Conservation (phyloP, 2,888 invertebrate species). For the Pterobdella sp. region DNA sequence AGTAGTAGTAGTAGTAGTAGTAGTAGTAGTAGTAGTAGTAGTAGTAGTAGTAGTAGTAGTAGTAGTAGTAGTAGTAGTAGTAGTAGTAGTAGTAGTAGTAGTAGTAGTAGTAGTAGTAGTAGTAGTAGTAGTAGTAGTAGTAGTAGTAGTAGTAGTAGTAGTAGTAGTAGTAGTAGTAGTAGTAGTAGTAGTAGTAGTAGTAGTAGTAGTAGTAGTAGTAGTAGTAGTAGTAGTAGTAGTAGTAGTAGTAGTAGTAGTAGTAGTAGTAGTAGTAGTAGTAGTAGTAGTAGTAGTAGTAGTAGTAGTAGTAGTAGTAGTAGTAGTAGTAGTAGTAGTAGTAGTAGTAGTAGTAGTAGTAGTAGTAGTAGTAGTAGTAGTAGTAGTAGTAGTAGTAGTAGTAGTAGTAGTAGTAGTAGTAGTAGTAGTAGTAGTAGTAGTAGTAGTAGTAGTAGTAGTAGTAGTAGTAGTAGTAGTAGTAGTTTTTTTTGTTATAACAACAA, state of each 20-base stretch:
- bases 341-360: constrained; percentile 3
- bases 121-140: background rate
- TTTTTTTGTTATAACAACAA: background rate
- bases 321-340: constrained; percentile 2
- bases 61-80: background rate
- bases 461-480: constrained; percentile 3
- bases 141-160: background rate
- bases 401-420: constrained; percentile 3
- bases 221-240: background rate
- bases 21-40: background rate
- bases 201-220: background rate
- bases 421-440: constrained; percentile 3
- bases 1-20: background rate
- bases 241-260: background rate
- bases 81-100: background rate
- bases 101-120: background rate
- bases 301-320: constrained; percentile 3
- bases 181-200: constrained; percentile 3
- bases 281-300: constrained; percentile 3
- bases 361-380: constrained; percentile 3
- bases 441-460: constrained; percentile 2
- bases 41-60: background rate
- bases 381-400: constrained; percentile 2
- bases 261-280: background rate
- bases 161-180: background rate